Base-by-base conservation (phyloP, 2,113 vertebrate species). In the Cepphus grylle region DNA sequence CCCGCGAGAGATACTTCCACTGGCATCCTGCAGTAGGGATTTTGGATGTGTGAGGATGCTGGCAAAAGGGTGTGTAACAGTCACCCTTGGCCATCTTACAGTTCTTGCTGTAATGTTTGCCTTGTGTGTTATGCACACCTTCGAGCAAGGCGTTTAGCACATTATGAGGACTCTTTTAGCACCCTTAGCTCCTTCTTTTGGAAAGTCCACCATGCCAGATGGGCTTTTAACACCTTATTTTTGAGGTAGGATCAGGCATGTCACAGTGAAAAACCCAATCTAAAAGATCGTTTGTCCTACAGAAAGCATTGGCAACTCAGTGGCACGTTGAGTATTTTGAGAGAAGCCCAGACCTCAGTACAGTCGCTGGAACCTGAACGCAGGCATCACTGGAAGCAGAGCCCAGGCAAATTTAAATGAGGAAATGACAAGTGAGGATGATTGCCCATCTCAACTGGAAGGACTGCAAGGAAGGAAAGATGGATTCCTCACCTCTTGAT, bases 131-230 rank as follows among this genome's bases (percentile, higher is more conserved):
- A 62, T 55, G 42, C 74, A 87, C 45, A 69, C 81, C 32, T 95
- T 96, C 74, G 58, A 86, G 62, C 32, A 81, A 83, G 58, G 42
- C 40, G 6, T 95, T 93, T 94, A 95, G 67, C 81, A 90, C 89
- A 26, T 90, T 82, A 16, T 73, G 61, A 96, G 81, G 67, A 38
- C 71, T 88, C 47, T 86, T 79, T 87, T 91, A 90, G 70, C 81
- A 88, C 81, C 71, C 45, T 83, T 77, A 38, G 30, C 38, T 93
- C 45, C 61, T 86, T 87, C 56, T 67, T 90, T 92, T 91, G 38
- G 88, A 79, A 89, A 94, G n/a, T 93, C 42, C 58, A 40, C 62
- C n/a, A 4, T 63, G 21, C 91, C 86, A 95, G 66, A 85, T 82
- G 78, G 86, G 38, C 58, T 81, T 93, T 70, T 50, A 72, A 65